These are phyloP conservation scores for Balaenoptera acutorostrata DNA, from an alignment of 2,113 vertebrate species.

Conservation along the genomic window DNA sequence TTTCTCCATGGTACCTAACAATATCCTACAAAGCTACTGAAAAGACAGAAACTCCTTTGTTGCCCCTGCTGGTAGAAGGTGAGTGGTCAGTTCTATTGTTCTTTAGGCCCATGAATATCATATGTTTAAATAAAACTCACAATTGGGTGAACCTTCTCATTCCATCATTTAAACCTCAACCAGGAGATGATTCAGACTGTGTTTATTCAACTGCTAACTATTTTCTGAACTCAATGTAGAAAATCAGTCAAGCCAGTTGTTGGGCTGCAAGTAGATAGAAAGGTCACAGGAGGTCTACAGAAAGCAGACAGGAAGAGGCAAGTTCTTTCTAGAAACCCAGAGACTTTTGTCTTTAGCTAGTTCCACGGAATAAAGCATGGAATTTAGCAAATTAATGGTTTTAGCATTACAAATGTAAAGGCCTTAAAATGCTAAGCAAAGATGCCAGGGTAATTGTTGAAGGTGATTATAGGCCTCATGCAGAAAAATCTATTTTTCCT, in stretches of 20 bases:
- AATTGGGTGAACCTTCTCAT: neutral
- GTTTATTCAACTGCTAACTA: slow-evolving; percentile 11
- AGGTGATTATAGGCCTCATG: neutral
- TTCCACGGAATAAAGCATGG: neutral
- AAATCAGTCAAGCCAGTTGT: neutral
- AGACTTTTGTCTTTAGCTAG: neutral
- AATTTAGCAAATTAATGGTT: neutral
- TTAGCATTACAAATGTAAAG: neutral
- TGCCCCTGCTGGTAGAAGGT: neutral
- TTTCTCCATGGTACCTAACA: neutral
- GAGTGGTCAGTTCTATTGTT: neutral
- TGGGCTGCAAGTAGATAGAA: neutral
- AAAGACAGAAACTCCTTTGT: neutral
- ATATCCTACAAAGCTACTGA: neutral
- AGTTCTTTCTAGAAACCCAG: neutral
- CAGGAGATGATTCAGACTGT: slow-evolving; percentile 31
- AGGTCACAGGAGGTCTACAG: neutral
- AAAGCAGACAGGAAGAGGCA: neutral
- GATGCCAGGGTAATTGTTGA: neutral
- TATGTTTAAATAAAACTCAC: neutral
- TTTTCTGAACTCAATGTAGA: neutral
- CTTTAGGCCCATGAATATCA: neutral
- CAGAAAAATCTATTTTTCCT: neutral
- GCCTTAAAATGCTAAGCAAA: slow-evolving; percentile 8
- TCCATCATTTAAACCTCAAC: neutral